Evolutionary conservation across 2,797 vertebrate genomes (phyloP).

Genomic region (Bryconaethiops microstoma): DNA sequence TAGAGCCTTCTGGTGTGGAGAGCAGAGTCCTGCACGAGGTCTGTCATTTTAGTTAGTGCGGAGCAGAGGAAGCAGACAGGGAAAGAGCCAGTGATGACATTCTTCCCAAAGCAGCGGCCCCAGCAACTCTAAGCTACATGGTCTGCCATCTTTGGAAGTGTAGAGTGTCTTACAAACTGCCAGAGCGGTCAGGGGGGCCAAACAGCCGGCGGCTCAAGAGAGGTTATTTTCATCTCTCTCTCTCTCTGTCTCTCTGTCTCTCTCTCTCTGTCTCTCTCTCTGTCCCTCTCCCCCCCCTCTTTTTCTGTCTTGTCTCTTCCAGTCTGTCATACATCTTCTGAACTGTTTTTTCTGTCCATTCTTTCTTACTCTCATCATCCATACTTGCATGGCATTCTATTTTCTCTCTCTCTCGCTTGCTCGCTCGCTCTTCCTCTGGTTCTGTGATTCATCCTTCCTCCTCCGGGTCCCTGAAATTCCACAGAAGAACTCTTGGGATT

Average conservation of each 20-base stretch:
- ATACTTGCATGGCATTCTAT: not conserved
- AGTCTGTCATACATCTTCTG: constrained; percentile 25
- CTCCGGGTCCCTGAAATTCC: constrained; percentile 74
- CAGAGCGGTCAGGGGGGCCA: constrained; percentile 55
- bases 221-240: constrained; percentile 70
- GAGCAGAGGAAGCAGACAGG: constrained; percentile 20
- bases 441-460: constrained; percentile 67
- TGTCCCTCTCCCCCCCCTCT: not conserved
- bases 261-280: not conserved
- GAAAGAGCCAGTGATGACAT: constrained; percentile 23
- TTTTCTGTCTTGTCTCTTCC: constrained; percentile 23
- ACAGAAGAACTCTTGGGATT: constrained; percentile 73
- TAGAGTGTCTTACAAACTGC: constrained; percentile 64
- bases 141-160: constrained; percentile 71
- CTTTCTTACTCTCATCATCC: not conserved
- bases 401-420: not conserved
- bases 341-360: constrained; percentile 10
- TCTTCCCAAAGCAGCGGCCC: constrained; percentile 58
- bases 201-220: constrained; percentile 52
- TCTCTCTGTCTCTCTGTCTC: not conserved
- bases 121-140: constrained; percentile 65
- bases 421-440: constrained; percentile 5
- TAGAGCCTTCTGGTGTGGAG: constrained; percentile 6
- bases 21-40: constrained; percentile 10
- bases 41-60: not conserved